Base-by-base conservation (phyloP, 2,113 vertebrate genomes). In the Corythoichthys intestinalis region DNA sequence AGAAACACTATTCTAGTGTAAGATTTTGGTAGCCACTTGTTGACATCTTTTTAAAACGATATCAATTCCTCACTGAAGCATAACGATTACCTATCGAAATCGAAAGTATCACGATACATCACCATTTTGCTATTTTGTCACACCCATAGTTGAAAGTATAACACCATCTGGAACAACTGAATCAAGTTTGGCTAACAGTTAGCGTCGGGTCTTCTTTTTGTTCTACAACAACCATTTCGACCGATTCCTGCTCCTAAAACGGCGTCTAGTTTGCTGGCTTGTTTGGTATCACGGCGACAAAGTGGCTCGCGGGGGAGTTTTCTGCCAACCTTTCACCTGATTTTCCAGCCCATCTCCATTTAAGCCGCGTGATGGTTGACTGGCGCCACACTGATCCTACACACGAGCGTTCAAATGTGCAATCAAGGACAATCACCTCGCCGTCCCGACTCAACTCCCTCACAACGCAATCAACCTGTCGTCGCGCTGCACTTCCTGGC, bases 391-490 rank as follows among this genome's bases (percentile, higher is more conserved):
- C 58, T 17, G 44, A 46, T 61, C 48, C n/a, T 20, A n/a, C 38
- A 20, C 60, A 9, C 20, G 17, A 62, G 8, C 60, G 41, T 20
- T 41, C 60, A n/a, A 61, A 61, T 41, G 5, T n/a, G 59, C 92
- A 94, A 94, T 95, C 95, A 94, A 92, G 87, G 77, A 86, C 86
- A 82, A 90, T 91, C 90, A 91, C 91, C 35, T 91, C 92, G 91
- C 94, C 94, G 91, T 94, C 90, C 93, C 91, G 86, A 86, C 89
- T 88, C 82, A 92, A 92, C 91, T 93, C 90, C 83, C 88, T 92
- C 92, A 15, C 92, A 93, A 93, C 93, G 92, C 94, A 94, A 94
- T 96, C 95, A 94, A 94, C 94, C 93, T 97, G 94, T 94, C 94
- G 94, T 92, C 94, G 91, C 90, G 92, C 92, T 90, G 91, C 93